These are phyloP conservation scores for Aramus guarauna DNA, from an alignment of 2,113 vertebrate species.

Conservation along the genomic window DNA sequence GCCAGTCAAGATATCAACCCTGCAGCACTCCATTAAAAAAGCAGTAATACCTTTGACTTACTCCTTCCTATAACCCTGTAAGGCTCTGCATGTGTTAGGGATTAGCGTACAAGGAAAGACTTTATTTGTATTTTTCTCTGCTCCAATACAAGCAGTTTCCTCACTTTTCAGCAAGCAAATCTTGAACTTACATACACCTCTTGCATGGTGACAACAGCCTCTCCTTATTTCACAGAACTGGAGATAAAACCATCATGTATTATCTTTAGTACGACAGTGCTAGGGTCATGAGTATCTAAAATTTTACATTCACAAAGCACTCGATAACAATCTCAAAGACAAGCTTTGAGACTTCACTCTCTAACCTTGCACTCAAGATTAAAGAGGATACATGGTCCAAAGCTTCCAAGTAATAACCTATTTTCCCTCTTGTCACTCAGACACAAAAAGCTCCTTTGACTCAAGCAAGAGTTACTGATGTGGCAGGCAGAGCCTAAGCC, in stretches of 20 bases:
- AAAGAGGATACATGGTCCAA: background rate
- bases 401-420: background rate
- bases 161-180: background rate
- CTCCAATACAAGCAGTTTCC: background rate
- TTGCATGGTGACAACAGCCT: background rate
- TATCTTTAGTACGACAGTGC: background rate
- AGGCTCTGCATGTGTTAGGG: background rate
- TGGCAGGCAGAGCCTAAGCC: background rate
- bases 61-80: background rate
- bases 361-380: background rate
- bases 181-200: background rate
- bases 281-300: background rate
- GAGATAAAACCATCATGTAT: background rate
- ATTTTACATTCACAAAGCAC: background rate
- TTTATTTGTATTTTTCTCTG: background rate
- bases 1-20: background rate
- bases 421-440: background rate
- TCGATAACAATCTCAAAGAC: constrained; percentile 1
- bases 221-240: background rate
- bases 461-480: background rate
- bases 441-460: background rate
- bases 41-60: background rate
- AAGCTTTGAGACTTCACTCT: background rate
- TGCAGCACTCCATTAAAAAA: background rate
- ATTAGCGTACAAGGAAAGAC: background rate